Evolutionary conservation across 2,113 vertebrate genomes (phyloP), one percentile per base, ranked within the genome.

Genomic region (Lathamus discolor): DNA sequence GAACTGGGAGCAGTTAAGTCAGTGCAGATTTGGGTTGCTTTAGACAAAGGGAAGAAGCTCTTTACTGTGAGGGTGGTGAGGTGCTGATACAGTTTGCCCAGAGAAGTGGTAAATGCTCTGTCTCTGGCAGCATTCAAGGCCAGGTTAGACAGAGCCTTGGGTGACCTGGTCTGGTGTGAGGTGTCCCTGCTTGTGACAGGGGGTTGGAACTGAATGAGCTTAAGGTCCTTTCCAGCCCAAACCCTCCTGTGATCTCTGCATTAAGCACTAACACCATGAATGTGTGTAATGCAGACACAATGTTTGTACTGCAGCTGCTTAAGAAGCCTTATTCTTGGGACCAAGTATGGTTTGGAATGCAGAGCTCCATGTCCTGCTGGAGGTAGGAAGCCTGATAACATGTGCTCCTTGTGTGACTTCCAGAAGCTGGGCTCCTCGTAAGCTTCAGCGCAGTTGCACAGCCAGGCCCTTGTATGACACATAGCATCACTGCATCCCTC

Each of bases 401-500:
- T 17, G 62, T 61, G 66, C 28, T 37, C 7, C 49, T 69, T 28
- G 3, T 10, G 31, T 31, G 52, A 25, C 31, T 79, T 27, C 13
- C 17, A 27, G 64, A 44, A 27, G 17, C 37, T 10, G 55, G 75
- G 76, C 86, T 49, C 12, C 35, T 75, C 28, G 27, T 46, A 0
- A 16, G 43, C 41, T 33, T 27, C 73, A 19, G 16, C 10, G 4
- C 25, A 18, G 41, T 7, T 57, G 35, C 6, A 3, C 35, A 22
- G 2, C 20, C 29, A 35, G 24, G 16, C 17, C 70, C 29, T 25
- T 18, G 27, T 31, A 4, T 18, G 24, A 22, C 27, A 18, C 4
- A 8, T 37, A 9, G 44, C 28, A 13, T 41, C 22, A 0, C 61
- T 6, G 41, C 17, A 5, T 16, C 41, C n/a, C 18, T 10, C 9